Percentiles rank a stretch among this genome's conserved stretches.
Conservation (phyloP, 2,888 invertebrate species). For the Monoplex corrugatus region DNA sequence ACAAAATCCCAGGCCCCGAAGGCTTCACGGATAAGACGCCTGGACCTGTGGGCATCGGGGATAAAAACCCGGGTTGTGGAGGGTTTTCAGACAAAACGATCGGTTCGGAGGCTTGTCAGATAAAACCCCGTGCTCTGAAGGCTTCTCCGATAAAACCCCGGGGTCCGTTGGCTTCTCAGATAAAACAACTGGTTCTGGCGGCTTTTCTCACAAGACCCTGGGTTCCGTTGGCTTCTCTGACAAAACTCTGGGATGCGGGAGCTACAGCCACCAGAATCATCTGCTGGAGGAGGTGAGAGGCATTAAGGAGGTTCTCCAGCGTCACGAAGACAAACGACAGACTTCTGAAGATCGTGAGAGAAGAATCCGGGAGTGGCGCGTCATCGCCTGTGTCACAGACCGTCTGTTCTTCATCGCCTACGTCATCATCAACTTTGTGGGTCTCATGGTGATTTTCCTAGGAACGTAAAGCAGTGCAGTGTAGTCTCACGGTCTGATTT, state of each 20-base stretch:
- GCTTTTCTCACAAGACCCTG: not conserved
- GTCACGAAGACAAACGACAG: conserved; percentile 70
- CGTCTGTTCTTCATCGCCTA: conserved; percentile 76
- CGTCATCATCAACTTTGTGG: conserved; percentile 70
- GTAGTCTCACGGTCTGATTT: not conserved
- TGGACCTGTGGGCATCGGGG: not conserved
- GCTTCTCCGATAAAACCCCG: not conserved
- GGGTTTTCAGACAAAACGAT: not conserved
- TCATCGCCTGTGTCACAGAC: conserved; percentile 77
- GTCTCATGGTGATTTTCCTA: conserved; percentile 73
- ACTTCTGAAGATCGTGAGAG: conserved; percentile 70
- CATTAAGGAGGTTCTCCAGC: conserved; percentile 74
- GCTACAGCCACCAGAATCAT: not conserved
- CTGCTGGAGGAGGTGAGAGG: conserved; percentile 68
- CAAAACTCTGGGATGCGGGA: not conserved
- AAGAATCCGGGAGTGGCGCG: conserved; percentile 75
- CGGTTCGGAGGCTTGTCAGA: not conserved
- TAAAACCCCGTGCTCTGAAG: not conserved
- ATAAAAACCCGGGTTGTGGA: not conserved
- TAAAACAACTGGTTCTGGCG: not conserved
- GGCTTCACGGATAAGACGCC: conserved; percentile 24
- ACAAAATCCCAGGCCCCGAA: not conserved
- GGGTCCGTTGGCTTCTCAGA: conserved; percentile 29
- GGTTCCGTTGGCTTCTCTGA: not conserved
- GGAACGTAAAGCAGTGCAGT: conserved; percentile 47